phyloP scores from a whole-genome alignment of 1,140 invertebrate species.

The Proales similis region DNA sequence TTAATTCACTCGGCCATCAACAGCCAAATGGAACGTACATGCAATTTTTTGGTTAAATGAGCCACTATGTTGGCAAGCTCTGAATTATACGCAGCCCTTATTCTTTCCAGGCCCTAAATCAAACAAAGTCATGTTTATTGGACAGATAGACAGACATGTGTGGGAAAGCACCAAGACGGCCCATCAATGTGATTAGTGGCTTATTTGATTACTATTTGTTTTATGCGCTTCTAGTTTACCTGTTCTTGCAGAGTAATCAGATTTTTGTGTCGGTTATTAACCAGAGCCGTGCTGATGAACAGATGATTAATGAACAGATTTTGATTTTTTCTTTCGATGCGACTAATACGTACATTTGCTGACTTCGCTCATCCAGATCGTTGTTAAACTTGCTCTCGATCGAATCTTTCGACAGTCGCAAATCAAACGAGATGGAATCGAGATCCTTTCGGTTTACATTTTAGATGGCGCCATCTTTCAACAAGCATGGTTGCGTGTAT shows the following conservation, averaged over 20 bases:
- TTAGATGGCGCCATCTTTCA: background rate
- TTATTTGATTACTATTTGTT: too few species aligned
- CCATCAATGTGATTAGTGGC: too few species aligned
- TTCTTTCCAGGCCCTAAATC: conserved; percentile 33
- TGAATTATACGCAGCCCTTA: conserved; percentile 27
- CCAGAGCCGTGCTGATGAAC: too few species aligned
- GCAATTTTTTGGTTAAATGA: too few species aligned
- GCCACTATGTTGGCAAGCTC: conserved; percentile 29
- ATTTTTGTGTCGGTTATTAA: too few species aligned
- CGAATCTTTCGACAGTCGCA: conserved; percentile 9
- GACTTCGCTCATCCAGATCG: conserved; percentile 16
- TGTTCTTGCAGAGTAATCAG: too few species aligned
- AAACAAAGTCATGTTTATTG: too few species aligned
- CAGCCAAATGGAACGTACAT: too few species aligned
- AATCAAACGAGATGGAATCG: background rate
- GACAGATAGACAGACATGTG: too few species aligned
- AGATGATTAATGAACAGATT: background rate
- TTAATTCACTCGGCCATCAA: too few species aligned
- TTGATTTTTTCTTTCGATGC: conserved; percentile 19
- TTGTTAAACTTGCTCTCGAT: conserved; percentile 29
- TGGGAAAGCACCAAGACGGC: too few species aligned
- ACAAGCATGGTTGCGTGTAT: background rate
- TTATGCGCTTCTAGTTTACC: too few species aligned
- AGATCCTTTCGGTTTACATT: background rate
- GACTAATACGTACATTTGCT: conserved; percentile 38